These are phyloP conservation scores for Festucalex cinctus DNA, from an alignment of 2,113 vertebrate species.

Conservation along the genomic window DNA sequence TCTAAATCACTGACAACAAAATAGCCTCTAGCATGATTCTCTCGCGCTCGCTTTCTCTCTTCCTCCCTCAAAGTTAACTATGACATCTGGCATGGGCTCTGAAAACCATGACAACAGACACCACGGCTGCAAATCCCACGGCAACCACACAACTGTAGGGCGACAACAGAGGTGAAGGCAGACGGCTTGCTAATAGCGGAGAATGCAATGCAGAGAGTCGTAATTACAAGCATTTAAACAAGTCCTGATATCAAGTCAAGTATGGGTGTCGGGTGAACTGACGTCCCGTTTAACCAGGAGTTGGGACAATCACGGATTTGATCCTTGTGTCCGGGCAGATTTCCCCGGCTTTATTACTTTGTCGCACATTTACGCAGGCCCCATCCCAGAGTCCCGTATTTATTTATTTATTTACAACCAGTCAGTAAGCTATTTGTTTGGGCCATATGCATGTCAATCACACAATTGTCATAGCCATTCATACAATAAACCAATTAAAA, in stretches of 20 bases:
- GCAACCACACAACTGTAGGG: constrained; percentile 69
- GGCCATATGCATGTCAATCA: no score
- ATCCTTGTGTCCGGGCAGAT: no score
- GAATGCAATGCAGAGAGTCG: constrained; percentile 70
- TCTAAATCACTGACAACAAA: constrained; percentile 82
- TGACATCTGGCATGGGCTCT: constrained; percentile 82
- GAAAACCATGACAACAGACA: constrained; percentile 81
- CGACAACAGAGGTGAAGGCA: constrained; percentile 66
- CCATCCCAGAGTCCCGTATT: no score
- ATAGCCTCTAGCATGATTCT: constrained; percentile 76
- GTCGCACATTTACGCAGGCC: no score
- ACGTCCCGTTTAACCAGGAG: no score
- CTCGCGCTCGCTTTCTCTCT: constrained; percentile 50
- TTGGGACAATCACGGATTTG: no score
- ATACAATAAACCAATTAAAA: no score
- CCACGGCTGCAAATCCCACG: constrained; percentile 73
- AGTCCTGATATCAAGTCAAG: constrained; percentile 72
- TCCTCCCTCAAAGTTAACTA: constrained; percentile 77
- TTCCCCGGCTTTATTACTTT: no score
- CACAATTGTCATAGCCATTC: no score
- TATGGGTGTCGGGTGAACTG: constrained; percentile 23
- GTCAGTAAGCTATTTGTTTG: no score
- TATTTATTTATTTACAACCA: no score
- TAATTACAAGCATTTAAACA: constrained; percentile 77
- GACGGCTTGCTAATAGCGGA: constrained; percentile 70